Conservation (phyloP, 2,113 vertebrate species). For the Corapipo altera region DNA sequence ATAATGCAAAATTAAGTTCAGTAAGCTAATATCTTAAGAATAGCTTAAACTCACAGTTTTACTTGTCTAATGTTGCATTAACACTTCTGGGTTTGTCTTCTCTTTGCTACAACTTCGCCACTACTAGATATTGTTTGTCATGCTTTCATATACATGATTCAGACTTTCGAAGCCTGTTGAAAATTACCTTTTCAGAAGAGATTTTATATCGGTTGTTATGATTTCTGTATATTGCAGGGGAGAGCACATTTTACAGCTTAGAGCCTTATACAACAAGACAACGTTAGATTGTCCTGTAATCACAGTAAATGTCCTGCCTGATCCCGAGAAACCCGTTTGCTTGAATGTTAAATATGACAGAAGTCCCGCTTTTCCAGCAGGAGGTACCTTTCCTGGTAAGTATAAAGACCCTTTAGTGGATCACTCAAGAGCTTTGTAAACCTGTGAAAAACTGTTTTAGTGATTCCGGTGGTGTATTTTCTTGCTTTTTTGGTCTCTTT, state of each 20-base stretch:
- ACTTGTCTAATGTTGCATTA: background rate
- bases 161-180: background rate
- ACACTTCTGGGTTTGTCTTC: background rate
- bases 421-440: background rate
- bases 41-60: background rate
- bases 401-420: background rate
- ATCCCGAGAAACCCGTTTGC: slow-evolving; percentile 83
- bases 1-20: background rate
- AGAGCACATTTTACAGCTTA: slow-evolving; percentile 79
- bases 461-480: background rate
- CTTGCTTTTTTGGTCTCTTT: background rate
- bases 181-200: background rate
- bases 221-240: slow-evolving; percentile 76
- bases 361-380: slow-evolving; percentile 76
- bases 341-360: slow-evolving; percentile 82
- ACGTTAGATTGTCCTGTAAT: slow-evolving; percentile 78
- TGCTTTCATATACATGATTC: background rate
- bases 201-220: background rate
- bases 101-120: background rate
- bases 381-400: slow-evolving; percentile 84
- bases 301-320: slow-evolving; percentile 82
- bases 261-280: slow-evolving; percentile 72
- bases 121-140: background rate
- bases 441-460: background rate
- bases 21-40: background rate